Conservation (phyloP, 2,797 vertebrate genomes). For the Oceanodroma leucorhoa region DNA sequence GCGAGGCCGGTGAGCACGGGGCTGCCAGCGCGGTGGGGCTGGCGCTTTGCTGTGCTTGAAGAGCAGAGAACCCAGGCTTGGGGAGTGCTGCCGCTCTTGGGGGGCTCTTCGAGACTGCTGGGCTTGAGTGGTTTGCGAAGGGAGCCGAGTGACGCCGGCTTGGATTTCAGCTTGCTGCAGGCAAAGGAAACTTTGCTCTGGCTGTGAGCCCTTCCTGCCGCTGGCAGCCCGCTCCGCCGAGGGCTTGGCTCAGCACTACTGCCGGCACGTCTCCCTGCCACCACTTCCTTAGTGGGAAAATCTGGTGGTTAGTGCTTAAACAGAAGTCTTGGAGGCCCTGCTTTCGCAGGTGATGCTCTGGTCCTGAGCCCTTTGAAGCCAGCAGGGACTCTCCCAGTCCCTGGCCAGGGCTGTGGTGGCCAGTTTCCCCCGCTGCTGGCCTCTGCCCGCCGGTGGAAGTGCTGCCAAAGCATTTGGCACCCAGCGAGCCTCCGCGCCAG, state of each 20-base stretch:
- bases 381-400: background rate
- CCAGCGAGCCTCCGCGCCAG: background rate
- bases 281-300: background rate
- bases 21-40: fast-evolving
- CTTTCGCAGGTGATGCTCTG: background rate
- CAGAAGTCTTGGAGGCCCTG: background rate
- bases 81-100: background rate
- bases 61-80: background rate
- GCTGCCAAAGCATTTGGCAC: constrained; percentile 2
- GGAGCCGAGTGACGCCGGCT: background rate
- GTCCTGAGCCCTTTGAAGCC: background rate
- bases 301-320: background rate
- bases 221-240: background rate
- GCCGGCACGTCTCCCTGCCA: background rate
- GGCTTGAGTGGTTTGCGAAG: background rate
- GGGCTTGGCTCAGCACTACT: background rate
- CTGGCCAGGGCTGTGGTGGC: background rate
- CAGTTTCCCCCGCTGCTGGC: background rate
- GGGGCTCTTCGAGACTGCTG: background rate
- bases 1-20: constrained; percentile 68
- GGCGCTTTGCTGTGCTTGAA: background rate
- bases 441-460: background rate
- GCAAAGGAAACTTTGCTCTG: constrained; percentile 5
- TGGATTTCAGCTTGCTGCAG: background rate
- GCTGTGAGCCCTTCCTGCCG: background rate